Evolutionary conservation across 2,113 vertebrate genomes (phyloP).

Genomic region (Chaetodon trifascialis): DNA sequence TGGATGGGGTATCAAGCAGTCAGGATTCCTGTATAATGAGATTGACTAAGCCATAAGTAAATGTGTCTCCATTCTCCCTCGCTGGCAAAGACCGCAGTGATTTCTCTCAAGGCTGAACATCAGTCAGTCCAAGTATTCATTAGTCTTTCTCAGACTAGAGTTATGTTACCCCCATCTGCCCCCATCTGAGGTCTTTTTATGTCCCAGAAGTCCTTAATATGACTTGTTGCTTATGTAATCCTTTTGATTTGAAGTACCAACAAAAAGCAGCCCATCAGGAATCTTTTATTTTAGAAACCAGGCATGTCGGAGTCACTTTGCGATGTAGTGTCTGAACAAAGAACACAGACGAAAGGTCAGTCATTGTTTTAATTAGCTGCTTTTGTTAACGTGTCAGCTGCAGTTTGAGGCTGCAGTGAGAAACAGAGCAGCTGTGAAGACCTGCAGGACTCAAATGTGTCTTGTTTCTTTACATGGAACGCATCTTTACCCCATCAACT

Average conservation of each 20-base stretch:
- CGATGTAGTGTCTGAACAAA: neutral
- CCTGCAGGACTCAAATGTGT: neutral
- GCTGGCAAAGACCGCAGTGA: constrained; percentile 19
- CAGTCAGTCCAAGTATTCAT: constrained; percentile 32
- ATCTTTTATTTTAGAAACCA: neutral
- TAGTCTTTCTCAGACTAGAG: neutral
- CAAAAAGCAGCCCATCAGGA: neutral
- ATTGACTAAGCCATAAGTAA: constrained; percentile 43
- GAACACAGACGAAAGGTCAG: neutral
- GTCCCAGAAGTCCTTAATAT: constrained; percentile 7
- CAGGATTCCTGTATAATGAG: constrained; percentile 47
- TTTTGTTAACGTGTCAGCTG: neutral
- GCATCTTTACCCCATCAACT: too few species aligned
- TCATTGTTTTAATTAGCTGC: neutral
- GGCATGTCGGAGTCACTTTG: neutral
- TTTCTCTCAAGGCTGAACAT: constrained; percentile 47
- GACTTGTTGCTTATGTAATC: constrained; percentile 1
- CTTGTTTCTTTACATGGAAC: neutral
- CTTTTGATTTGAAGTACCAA: neutral
- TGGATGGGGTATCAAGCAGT: constrained; percentile 26
- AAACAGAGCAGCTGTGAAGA: neutral
- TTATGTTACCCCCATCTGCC: constrained; percentile 10
- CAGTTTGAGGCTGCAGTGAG: neutral
- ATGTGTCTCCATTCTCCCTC: constrained; percentile 31
- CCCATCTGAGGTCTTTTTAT: constrained; percentile 4